phyloP scores from a whole-genome alignment of 1,140 invertebrate genomes.

The Caenorhabditis latens region DNA sequence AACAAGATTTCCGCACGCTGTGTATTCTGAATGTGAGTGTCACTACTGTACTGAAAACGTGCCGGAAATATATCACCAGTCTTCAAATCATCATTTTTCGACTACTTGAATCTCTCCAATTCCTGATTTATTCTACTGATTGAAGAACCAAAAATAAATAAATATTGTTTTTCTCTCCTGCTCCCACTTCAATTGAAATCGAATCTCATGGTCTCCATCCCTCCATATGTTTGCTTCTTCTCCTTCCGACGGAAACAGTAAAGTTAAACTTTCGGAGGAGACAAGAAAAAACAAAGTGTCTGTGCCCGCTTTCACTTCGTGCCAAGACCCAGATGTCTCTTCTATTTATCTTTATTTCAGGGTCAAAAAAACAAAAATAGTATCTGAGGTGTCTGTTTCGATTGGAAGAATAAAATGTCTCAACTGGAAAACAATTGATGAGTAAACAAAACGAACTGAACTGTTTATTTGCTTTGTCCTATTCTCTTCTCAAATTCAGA shows the following conservation, averaged over 20 bases:
- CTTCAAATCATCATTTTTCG: too few relatives aligned
- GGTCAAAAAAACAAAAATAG: slow-evolving; percentile 51
- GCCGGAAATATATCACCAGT: too few relatives aligned
- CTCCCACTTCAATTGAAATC: not conserved
- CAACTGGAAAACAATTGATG: slow-evolving; percentile 31
- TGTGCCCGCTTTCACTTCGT: not conserved
- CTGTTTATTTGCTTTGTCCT: slow-evolving; percentile 46
- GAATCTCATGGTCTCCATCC: not conserved
- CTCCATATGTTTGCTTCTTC: slow-evolving; percentile 21
- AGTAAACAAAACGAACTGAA: not conserved
- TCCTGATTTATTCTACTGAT: not conserved
- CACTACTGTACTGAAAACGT: too few relatives aligned
- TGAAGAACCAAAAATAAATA: slow-evolving; percentile 6
- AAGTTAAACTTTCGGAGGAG: not conserved
- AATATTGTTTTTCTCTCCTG: not conserved
- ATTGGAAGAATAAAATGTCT: slow-evolving; percentile 9
- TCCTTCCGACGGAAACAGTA: not conserved
- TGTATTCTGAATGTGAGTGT: too few relatives aligned
- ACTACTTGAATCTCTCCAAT: too few relatives aligned
- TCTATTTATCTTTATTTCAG: slow-evolving; percentile 4
- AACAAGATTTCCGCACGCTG: too few relatives aligned
- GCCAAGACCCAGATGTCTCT: slow-evolving; percentile 44
- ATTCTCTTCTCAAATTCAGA: slow-evolving; percentile 20
- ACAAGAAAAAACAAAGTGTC: not conserved
- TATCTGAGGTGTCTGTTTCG: slow-evolving; percentile 20